These are phyloP conservation scores for Cydia strobilella DNA, from an alignment of 1,140 invertebrate genomes.

Conservation along the genomic window DNA sequence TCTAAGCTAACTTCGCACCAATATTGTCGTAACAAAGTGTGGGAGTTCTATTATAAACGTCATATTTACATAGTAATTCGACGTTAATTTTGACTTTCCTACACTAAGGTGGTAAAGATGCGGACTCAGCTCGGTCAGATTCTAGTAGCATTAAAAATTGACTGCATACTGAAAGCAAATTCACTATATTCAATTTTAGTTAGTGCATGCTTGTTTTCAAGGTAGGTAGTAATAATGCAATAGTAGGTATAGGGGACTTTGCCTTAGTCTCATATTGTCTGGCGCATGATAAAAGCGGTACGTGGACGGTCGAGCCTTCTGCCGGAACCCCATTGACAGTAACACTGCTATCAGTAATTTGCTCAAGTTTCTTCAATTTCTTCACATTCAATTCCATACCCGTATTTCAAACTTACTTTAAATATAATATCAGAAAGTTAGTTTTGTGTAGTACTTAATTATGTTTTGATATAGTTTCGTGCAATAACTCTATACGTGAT, in stretches of 20 bases:
- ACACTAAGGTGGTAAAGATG: no score
- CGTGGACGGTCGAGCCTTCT: constrained; percentile 26
- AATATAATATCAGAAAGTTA: no score
- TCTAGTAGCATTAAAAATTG: background rate
- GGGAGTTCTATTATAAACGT: no score
- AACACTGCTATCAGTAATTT: constrained; percentile 15
- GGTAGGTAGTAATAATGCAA: background rate
- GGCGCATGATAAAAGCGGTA: constrained; percentile 29
- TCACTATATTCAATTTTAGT: background rate
- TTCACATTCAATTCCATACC: no score
- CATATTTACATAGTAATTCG: background rate
- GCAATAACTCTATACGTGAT: background rate
- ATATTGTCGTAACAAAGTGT: no score
- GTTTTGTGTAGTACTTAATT: no score
- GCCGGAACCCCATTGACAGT: constrained; percentile 19
- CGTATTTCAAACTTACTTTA: no score
- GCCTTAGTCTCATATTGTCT: constrained; percentile 11
- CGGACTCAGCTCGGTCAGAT: no score
- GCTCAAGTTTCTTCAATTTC: constrained; percentile 10
- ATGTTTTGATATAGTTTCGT: no score
- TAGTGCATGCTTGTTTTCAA: constrained; percentile 10
- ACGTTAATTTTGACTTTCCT: no score
- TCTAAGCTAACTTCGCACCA: no score
- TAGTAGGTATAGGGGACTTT: background rate
- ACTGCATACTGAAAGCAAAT: background rate